These are phyloP conservation scores for Odocoileus hemionus DNA, from an alignment of 2,113 vertebrate species.

Conservation along the genomic window DNA sequence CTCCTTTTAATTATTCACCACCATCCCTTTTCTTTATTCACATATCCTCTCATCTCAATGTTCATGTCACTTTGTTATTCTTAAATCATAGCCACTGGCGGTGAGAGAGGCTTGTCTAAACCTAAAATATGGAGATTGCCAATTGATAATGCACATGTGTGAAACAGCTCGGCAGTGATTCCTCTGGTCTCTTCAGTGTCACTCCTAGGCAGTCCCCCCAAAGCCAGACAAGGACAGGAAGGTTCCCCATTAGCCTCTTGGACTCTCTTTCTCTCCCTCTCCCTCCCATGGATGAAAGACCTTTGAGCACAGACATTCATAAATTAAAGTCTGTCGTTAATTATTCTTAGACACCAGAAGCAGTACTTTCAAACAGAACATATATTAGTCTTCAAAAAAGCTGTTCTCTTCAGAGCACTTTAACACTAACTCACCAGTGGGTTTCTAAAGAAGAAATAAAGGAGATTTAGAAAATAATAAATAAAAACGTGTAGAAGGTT, in stretches of 20 bases:
- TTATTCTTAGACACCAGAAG: slow-evolving; percentile 57
- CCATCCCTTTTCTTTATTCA: slow-evolving; percentile 54
- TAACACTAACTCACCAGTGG: background rate
- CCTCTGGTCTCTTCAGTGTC: background rate
- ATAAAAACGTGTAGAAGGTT: background rate
- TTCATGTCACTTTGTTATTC: slow-evolving; percentile 66
- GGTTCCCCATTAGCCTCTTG: background rate
- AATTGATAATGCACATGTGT: slow-evolving; percentile 35
- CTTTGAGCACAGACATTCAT: slow-evolving; percentile 44
- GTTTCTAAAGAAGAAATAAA: slow-evolving; percentile 45
- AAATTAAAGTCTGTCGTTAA: slow-evolving; percentile 66
- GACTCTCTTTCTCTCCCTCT: background rate
- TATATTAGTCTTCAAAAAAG: slow-evolving; percentile 40
- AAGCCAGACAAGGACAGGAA: background rate
- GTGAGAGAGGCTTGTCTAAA: slow-evolving; percentile 29
- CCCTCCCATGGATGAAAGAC: slow-evolving; percentile 15
- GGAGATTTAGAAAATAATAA: slow-evolving; percentile 18
- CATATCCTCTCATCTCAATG: slow-evolving; percentile 28
- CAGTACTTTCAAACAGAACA: slow-evolving; percentile 58
- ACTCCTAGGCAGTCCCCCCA: background rate
- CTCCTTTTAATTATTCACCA: slow-evolving; percentile 66
- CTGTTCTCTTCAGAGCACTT: background rate
- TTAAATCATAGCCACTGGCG: slow-evolving; percentile 57
- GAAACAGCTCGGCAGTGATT: background rate
- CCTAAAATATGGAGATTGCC: slow-evolving; percentile 52